phyloP scores from a whole-genome alignment of 2,888 invertebrate genomes.

The Athripsodes cinereus region DNA sequence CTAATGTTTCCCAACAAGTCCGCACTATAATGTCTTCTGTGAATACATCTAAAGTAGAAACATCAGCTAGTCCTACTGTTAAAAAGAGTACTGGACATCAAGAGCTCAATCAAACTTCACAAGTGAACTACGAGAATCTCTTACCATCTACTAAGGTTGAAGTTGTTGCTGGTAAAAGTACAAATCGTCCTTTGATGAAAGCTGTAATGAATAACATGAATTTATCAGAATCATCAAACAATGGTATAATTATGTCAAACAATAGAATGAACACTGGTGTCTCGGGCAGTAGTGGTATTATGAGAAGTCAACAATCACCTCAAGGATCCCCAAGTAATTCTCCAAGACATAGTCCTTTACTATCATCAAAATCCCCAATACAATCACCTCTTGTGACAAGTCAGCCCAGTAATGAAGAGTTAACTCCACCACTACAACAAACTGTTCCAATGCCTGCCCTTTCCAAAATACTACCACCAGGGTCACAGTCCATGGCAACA shows the following conservation, averaged over 20 bases:
- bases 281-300: constrained; percentile 6
- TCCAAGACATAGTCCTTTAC: constrained; percentile 37
- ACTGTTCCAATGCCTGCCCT: constrained; percentile 49
- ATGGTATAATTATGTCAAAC: neutral
- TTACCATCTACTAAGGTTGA: constrained; percentile 49
- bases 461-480: constrained; percentile 39
- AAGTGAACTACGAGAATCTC: constrained; percentile 49
- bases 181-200: constrained; percentile 31
- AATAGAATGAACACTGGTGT: constrained; percentile 2
- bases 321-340: constrained; percentile 41
- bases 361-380: constrained; percentile 43
- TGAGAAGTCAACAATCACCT: constrained; percentile 19
- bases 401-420: constrained; percentile 37
- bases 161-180: constrained; percentile 33
- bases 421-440: constrained; percentile 36
- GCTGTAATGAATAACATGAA: constrained; percentile 25
- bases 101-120: constrained; percentile 42
- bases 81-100: constrained; percentile 37
- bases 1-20: constrained; percentile 63
- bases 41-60: constrained; percentile 50
- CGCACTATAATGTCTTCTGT: constrained; percentile 61
- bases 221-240: constrained; percentile 15
- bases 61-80: constrained; percentile 40
- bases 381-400: constrained; percentile 40
- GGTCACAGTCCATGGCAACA: constrained; percentile 30